Evolutionary conservation across 2,888 invertebrate species (phyloP).

Genomic region (Spisula subtruncata): DNA sequence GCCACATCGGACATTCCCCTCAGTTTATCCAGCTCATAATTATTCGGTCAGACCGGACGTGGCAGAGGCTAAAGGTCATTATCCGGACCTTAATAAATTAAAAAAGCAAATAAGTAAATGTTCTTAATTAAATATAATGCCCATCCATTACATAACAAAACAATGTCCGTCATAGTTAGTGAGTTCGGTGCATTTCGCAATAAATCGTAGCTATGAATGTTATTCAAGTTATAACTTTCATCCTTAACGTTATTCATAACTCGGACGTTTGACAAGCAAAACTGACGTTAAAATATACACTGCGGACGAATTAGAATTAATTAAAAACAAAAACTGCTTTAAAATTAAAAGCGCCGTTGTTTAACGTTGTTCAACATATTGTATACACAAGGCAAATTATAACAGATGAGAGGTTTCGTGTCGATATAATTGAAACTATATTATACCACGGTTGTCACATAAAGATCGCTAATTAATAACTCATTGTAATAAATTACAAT

Average conservation of each 20-base stretch:
- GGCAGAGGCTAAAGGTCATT: background rate
- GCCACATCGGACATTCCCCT: no score
- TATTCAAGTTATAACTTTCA: background rate
- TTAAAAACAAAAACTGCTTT: background rate
- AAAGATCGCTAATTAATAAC: no score
- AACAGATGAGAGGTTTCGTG: background rate
- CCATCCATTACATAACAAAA: background rate
- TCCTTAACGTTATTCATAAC: background rate
- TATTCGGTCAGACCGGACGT: no score
- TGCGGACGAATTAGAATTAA: background rate
- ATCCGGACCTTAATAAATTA: background rate
- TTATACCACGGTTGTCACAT: no score
- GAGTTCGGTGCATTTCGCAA: background rate
- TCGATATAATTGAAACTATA: background rate
- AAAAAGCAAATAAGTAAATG: background rate
- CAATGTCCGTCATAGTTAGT: background rate
- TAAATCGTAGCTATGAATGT: background rate
- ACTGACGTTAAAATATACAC: background rate
- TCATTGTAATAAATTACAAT: no score
- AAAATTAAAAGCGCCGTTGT: no score
- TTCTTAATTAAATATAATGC: background rate
- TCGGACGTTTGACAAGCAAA: constrained; percentile 13
- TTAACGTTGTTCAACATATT: background rate
- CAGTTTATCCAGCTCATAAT: no score
- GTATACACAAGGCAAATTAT: background rate